phyloP scores from a whole-genome alignment of 2,797 vertebrate species.

The Acanthurus tractus region DNA sequence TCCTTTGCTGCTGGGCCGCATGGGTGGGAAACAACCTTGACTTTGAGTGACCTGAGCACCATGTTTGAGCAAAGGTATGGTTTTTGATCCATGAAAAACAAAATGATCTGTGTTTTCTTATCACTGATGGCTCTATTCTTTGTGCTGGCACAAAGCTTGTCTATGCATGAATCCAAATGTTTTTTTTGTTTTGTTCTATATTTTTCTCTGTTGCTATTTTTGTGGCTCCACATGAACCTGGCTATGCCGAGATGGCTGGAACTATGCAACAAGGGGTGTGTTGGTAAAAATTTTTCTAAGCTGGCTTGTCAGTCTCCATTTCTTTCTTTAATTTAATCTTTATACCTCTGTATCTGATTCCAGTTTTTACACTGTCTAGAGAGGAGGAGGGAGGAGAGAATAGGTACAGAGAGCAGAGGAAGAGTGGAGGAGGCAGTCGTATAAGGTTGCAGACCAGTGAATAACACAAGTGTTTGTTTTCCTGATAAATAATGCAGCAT shows the following conservation, averaged over 20 bases:
- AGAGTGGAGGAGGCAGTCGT: background rate
- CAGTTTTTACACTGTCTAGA: constrained; percentile 1
- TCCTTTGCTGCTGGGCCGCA: background rate
- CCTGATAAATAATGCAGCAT: constrained; percentile 20
- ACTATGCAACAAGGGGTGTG: too few relatives aligned
- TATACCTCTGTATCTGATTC: background rate
- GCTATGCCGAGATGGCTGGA: too few relatives aligned
- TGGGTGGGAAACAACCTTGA: background rate
- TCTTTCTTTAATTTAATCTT: background rate
- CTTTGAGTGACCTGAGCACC: background rate
- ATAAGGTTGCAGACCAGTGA: constrained; percentile 15
- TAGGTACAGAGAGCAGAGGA: background rate
- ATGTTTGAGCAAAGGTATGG: background rate
- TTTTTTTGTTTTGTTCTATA: too few relatives aligned
- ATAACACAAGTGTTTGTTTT: constrained; percentile 34
- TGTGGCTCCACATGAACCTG: too few relatives aligned
- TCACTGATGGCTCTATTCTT: too few relatives aligned
- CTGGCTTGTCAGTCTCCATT: background rate
- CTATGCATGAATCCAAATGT: too few relatives aligned
- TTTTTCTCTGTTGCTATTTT: too few relatives aligned
- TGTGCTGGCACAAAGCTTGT: too few relatives aligned
- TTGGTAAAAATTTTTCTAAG: too few relatives aligned
- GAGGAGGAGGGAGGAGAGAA: background rate
- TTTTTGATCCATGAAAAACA: background rate
- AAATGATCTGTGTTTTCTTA: background rate